Evolutionary conservation across 2,888 invertebrate species (phyloP).

Genomic region (Caenorhabditis zanzibari): DNA sequence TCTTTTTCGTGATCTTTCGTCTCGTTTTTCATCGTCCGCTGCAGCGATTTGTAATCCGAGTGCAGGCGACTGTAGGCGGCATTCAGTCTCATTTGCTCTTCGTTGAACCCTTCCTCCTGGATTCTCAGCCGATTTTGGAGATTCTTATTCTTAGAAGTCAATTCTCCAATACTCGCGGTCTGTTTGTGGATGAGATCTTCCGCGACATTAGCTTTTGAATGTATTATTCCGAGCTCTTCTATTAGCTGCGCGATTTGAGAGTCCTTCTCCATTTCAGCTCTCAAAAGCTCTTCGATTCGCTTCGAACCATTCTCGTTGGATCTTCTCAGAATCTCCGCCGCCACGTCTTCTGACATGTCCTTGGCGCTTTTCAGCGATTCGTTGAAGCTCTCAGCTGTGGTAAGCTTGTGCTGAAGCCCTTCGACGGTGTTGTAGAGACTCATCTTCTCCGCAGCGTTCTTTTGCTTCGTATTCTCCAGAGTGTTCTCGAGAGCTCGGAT

Average conservation of each 20-base stretch:
- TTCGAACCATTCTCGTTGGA: not conserved
- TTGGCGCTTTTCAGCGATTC: not conserved
- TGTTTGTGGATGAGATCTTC: not conserved
- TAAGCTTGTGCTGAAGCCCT: not conserved
- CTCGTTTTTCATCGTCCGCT: not conserved
- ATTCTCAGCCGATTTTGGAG: not conserved
- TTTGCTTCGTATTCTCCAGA: not conserved
- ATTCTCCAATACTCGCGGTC: not conserved
- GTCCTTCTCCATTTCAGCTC: not conserved
- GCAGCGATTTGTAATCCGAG: not conserved
- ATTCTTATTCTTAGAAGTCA: not conserved
- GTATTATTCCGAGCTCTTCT: not conserved
- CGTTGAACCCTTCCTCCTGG: not conserved
- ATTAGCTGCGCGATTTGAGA: not conserved
- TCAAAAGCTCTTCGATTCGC: not conserved
- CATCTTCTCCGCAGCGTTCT: not conserved
- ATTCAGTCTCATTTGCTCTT: not conserved
- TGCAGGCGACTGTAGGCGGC: not conserved
- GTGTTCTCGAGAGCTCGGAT: not conserved
- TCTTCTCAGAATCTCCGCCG: not conserved
- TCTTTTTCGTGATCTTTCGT: not conserved
- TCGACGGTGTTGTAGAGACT: not conserved
- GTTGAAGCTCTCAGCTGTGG: not conserved
- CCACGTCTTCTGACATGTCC: not conserved
- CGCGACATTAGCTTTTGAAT: not conserved